Percentiles rank a stretch among this genome's conserved stretches.
Conservation (phyloP, 2,113 vertebrate genomes). For the rabbit (Oryctolagus cuniculus) region mOryCun1.1 NC_091440.1:95216001-95216500, state of each 20-base stretch:
- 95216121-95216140: background rate
- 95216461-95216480: too few species aligned
- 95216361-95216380: too few species aligned
- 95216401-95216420: too few species aligned
- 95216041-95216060: background rate
- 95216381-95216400: too few species aligned
- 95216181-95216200: background rate
- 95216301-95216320: too few species aligned
- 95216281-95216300: background rate
- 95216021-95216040: background rate
- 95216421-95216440: too few species aligned
- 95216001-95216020: background rate
- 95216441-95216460: too few species aligned
- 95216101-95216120: background rate
- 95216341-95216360: too few species aligned
- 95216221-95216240: background rate
- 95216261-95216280: background rate
- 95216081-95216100: background rate
- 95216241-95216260: background rate
- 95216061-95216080: background rate
- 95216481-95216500: too few species aligned
- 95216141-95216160: background rate
- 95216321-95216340: too few species aligned
- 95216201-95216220: background rate
- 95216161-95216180: background rate